Base-by-base conservation (phyloP, 2,888 invertebrate genomes). In the Cheilosia scutellata region DNA sequence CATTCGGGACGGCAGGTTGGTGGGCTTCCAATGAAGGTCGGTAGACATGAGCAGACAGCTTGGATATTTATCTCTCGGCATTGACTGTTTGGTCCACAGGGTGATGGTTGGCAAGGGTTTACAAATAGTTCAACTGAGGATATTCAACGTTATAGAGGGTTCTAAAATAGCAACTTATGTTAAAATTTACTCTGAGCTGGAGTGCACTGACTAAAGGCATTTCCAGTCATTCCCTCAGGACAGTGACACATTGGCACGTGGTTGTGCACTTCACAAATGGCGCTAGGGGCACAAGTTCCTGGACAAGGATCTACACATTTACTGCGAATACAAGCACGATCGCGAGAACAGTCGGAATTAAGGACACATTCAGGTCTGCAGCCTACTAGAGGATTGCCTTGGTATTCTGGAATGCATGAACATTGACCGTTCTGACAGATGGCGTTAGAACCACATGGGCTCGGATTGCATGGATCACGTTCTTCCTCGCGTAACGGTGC, bases 1-100 rank as follows among this genome's bases (percentile, higher is more conserved):
- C 97, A 97, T 91, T 96, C 96, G 6, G 96, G 96, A 88, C 96
- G 93, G 89, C 96, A 96, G 62, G 95, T 94, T 31, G 96, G 96
- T 66, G 97, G 96, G 88, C 94, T 95, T 74, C 97, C 97, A 63
- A 94, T 93, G 91, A 94, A 96, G 51, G 94, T 95, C 78, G 94
- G 94, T 79, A 96, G 92, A 89, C 97, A 97, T 27, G 96, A 95
- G 90, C 97, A 97, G n/a, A 96, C 95, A 4, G 96, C 95, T 87
- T 96, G 94, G 40, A 94, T 95, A 88, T 96, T 96, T 25, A 95
- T 92, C 90, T 95, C 94, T 63, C 95, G 94, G 89, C 96, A 96
- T 89, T 96, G 95, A 90, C 96, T 96, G 90, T 96, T 95, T 2
- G 95, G 95, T 44, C 96, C 96, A 91, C 96, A 96, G 1, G 96